Evolutionary conservation across 2,113 vertebrate genomes (phyloP).

Genomic region (Aptenodytes patagonicus): DNA sequence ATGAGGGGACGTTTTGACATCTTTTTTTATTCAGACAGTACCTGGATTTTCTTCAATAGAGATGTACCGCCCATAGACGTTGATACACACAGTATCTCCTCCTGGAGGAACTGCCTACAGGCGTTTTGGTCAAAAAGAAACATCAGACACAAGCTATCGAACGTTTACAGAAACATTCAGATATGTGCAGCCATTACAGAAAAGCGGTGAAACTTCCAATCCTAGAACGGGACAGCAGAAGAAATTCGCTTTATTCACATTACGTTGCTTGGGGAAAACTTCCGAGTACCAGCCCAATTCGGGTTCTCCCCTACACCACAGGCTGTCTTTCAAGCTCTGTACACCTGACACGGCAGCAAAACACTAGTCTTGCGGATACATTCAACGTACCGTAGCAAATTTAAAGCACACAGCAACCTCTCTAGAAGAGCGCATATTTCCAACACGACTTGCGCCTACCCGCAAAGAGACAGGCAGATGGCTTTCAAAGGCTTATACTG

Average conservation of each 20-base stretch:
- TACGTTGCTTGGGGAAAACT: background rate
- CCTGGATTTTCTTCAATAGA: background rate
- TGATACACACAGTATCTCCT: background rate
- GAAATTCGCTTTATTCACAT: background rate
- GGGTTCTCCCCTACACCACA: background rate
- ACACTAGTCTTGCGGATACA: too few species aligned
- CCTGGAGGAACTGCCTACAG: background rate
- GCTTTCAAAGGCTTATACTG: too few species aligned
- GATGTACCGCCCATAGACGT: background rate
- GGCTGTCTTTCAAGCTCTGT: background rate
- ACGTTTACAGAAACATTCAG: background rate
- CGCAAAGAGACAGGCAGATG: accelerated
- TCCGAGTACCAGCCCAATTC: accelerated
- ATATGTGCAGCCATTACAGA: background rate
- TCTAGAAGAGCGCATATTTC: too few species aligned
- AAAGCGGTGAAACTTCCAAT: background rate
- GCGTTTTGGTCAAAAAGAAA: background rate
- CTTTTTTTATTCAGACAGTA: background rate
- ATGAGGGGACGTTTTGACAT: background rate
- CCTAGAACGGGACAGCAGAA: background rate
- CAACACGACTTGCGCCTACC: accelerated
- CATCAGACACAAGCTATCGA: background rate
- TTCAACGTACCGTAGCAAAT: background rate
- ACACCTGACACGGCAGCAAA: background rate
- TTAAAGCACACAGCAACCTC: too few species aligned